Evolutionary conservation across 2,797 vertebrate genomes (phyloP), one percentile per base, ranked within the genome.

Genomic region (Sebastes taczanowskii): DNA sequence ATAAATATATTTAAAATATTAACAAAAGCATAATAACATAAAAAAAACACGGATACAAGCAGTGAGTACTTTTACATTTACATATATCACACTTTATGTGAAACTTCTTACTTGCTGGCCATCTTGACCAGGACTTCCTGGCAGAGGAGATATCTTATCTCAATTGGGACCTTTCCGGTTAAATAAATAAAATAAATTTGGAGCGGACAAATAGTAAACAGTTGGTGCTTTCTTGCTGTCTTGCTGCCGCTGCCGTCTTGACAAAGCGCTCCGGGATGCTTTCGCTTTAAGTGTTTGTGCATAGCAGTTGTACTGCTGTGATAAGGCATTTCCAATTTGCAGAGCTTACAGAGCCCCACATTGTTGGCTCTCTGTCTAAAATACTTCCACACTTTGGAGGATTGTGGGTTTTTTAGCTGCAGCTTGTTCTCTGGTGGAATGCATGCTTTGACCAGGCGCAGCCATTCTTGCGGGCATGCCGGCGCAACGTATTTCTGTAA

Each of bases 401-500:
- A 11, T 53, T n/a, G 49, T 22, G 8, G 8, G 9, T 53, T 53
- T 49, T 20, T 49, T 8, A 8, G 46, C 46, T 49, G 46, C 46
- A 49, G 46, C 18, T 49, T 49, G 3, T 49, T 49, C 0, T 49
- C 46, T 0, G 18, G 0, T 18, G 46, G 16, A 49, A 49, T 49
- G 46, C 46, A 49, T 20, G 18, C 18, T 49, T 49, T 49, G 46
- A 49, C 46, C 18, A 49, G 46, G 18, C 18, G 46, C 42, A 1
- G 42, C 16, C 42, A 18, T 18, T 18, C 42, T 46, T 46, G 42
- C 7, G 46, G 18, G 46, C 46, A 20, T 18, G 46, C 46, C 46
- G 0, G 0, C 1, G 7, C 46, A 16, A 59, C 14, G 3, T 59
- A 29, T 14, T 59, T 59, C 0, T 23, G 22, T 25, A 4, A 23